Evolutionary conservation across 2,797 vertebrate genomes (phyloP).

Genomic region (Chelon auratus): DNA sequence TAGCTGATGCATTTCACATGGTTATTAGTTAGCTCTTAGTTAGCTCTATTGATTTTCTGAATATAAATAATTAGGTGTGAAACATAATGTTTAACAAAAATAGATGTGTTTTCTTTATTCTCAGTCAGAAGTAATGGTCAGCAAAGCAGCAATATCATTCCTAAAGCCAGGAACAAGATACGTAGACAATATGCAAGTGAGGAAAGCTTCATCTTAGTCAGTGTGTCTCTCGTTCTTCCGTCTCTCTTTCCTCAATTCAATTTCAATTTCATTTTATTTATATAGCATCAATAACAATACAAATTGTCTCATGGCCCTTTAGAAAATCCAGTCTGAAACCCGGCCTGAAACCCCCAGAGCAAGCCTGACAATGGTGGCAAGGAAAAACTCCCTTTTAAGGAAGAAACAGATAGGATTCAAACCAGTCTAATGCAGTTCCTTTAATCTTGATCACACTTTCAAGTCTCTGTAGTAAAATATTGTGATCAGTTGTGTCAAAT

Average conservation of each 20-base stretch:
- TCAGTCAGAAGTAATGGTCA: background rate
- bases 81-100: slow-evolving; percentile 9
- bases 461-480: too few species aligned
- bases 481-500: too few species aligned
- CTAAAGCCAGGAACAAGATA: background rate
- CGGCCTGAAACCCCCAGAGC: too few species aligned
- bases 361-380: too few species aligned
- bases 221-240: background rate
- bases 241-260: background rate
- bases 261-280: too few species aligned
- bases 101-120: background rate
- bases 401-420: too few species aligned
- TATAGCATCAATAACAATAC: too few species aligned
- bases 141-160: background rate
- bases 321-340: too few species aligned
- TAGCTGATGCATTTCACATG: slow-evolving; percentile 27
- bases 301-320: too few species aligned
- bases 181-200: background rate
- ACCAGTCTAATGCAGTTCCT: too few species aligned
- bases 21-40: slow-evolving; percentile 14
- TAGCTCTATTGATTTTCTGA: slow-evolving; percentile 10
- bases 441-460: too few species aligned
- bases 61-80: background rate
- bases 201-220: slow-evolving; percentile 3
- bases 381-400: too few species aligned